Evolutionary conservation across 2,888 invertebrate species (phyloP), one percentile per base, ranked within the genome.

Genomic region (Pecten maximus): DNA sequence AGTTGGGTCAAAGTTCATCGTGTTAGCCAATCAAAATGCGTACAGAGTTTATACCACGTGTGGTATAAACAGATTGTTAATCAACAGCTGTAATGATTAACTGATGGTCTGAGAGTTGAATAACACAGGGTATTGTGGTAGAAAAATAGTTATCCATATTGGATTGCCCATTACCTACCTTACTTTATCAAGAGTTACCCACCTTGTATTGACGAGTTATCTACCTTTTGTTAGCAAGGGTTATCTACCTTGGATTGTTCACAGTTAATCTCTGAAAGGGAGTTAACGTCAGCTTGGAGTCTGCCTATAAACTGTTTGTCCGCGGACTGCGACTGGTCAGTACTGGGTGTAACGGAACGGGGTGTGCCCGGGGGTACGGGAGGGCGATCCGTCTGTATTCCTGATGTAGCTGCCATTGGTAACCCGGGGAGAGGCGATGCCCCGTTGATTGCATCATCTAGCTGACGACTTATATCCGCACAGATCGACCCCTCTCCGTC

Each of bases 261-360:
- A 10, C 88, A 35, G 88, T 92, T 92, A 28, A 92, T 88, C 23
- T 90, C 87, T 10, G 91, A 92, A 44, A 92, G 50, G 10, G 91
- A 92, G 74, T 92, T 89, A 6, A 92, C 89, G n/a, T 92, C 91
- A 40, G 90, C 90, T 35, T 91, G 91, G 54, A 92, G 87, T 44
- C 91, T 87, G 35, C 40, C 87, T 28, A 92, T 74, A 8, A 92
- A 40, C 48, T 87, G 86, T 39, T 89, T 87, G 10, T 92, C 91
- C 4, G 87, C 74, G 6, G 74, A 74, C 28, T 54, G 50, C 44
- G 23, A 10, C 28, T 35, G 74, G 74, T 74, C 74, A 35, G 8
- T 15, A 35, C 35, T 35, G 74, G 74, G 74, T 23, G 74, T 74
- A 10, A 23, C 74, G 19, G 74, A 74, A 35, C 74, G 74, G 1